phyloP scores from a whole-genome alignment of 2,797 vertebrate genomes.

The Toxotes lorentzi region DNA sequence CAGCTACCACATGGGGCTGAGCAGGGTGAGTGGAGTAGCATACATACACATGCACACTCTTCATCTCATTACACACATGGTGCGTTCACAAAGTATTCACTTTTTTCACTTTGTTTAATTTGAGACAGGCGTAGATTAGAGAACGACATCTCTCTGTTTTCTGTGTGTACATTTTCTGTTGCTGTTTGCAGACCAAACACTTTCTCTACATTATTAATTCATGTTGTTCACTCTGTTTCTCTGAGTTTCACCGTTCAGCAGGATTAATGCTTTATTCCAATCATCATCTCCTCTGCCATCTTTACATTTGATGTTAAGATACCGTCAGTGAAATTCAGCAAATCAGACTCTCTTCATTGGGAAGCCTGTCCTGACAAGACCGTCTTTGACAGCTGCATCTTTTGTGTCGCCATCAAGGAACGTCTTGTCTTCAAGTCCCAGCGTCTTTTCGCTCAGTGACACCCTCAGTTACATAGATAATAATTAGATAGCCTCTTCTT shows the following conservation, averaged over 20 bases:
- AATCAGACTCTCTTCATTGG: background rate
- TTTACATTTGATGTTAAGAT: background rate
- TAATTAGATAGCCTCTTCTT: conserved; percentile 12
- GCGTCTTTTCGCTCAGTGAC: conserved; percentile 12
- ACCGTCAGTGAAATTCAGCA: background rate
- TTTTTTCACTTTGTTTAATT: too few species aligned
- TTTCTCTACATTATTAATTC: background rate
- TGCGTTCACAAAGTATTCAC: too few species aligned
- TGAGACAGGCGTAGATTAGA: too few species aligned
- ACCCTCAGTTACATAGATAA: conserved; percentile 19
- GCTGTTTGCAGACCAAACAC: background rate
- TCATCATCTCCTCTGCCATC: background rate
- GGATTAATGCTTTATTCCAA: too few species aligned
- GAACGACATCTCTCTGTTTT: too few species aligned
- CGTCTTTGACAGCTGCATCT: background rate
- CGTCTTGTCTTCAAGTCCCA: background rate
- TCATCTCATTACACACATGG: background rate
- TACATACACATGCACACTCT: background rate
- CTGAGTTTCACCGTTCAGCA: too few species aligned
- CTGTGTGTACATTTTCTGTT: background rate
- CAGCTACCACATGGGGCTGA: conserved; percentile 95
- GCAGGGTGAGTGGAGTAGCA: conserved; percentile 86
- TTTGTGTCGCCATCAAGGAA: conserved; percentile 8
- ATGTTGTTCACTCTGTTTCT: too few species aligned
- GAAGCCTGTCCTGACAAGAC: background rate